Base-by-base conservation (phyloP, 2,888 invertebrate genomes). In the Lochmaea capreae region DNA sequence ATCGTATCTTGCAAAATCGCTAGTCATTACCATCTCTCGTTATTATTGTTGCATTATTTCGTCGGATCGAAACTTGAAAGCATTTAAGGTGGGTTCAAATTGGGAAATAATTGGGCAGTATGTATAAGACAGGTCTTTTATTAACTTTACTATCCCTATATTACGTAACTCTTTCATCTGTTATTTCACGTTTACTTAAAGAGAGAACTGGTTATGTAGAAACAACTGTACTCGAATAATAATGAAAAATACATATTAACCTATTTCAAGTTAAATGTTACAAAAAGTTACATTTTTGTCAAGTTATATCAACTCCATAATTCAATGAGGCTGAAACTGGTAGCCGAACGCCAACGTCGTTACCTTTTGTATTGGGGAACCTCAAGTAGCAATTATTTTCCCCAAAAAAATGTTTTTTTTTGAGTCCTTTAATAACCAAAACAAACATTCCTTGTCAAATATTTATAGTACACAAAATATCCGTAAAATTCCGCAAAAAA, bases 1-100 rank as follows among this genome's bases (percentile, higher is more conserved):
- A 71, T 71, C 65, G 65, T 71, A 73, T 72, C 67, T 62, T 77
- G 77, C 77, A 74, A 77, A 76, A 77, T 72, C 58, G 42, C 67
- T 59, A 63, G 70, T 66, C 67, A 66, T 73, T 74, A 74, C 72
- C 76, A 77, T 76, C 77, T 74, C 67, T 77, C 62, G 70, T 63
- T 63, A 65, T 62, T 69, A 62, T 70, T 71, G 65, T 65, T 54
- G 65, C 71, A 71, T 71, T 63, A 63, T 63, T 63, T 63, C 65
- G 71, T 71, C 71, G 58, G 71, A 71, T 71, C 71, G 57, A 43
- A 71, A 65, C 63, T 59, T 43, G 49, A 63, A 63, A 63, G 52
- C 63, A 39, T 63, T 26, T 71, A 57, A 39, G 54, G 52, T 14
- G 52, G 54, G 70, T 57, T 57, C 43, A 57, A 70, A 70, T 70